Evolutionary conservation across 64 coral and sea anemone species (phyloP).

Genomic region (Montipora foliosa): DNA sequence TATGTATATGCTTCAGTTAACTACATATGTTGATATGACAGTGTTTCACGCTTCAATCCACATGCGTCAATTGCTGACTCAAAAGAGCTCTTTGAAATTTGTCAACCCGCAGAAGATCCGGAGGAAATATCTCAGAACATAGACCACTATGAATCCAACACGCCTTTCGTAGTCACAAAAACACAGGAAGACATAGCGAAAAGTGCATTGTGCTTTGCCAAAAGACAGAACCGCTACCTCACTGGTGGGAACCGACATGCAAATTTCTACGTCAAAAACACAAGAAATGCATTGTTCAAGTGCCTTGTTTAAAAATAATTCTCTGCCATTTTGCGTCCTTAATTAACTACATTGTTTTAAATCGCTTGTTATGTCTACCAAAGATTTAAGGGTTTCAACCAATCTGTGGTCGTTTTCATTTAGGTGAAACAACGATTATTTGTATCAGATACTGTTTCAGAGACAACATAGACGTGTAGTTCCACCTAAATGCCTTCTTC

Average conservation of each 20-base stretch:
- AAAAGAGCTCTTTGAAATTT: conserved; percentile 10
- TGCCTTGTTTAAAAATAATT: conserved; percentile 12
- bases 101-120: not conserved
- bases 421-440: not conserved
- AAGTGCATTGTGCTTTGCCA: not conserved
- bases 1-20: conserved; percentile 29
- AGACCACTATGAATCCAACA: not conserved
- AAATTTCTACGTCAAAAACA: conserved; percentile 30
- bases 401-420: not conserved
- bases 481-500: not conserved
- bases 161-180: not conserved
- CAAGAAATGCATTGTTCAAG: conserved; percentile 4
- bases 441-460: not conserved
- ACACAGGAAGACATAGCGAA: not conserved
- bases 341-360: conserved; percentile 5
- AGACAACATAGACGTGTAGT: not conserved
- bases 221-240: not conserved
- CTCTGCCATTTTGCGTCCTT: not conserved
- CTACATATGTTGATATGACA: conserved; percentile 40
- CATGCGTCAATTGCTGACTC: conserved; percentile 43
- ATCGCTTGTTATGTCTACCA: not conserved
- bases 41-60: conserved; percentile 40
- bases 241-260: not conserved
- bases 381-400: not conserved
- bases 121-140: not conserved